Conservation (phyloP, 1,140 invertebrate species). For the Bilobella aurantiaca region DNA sequence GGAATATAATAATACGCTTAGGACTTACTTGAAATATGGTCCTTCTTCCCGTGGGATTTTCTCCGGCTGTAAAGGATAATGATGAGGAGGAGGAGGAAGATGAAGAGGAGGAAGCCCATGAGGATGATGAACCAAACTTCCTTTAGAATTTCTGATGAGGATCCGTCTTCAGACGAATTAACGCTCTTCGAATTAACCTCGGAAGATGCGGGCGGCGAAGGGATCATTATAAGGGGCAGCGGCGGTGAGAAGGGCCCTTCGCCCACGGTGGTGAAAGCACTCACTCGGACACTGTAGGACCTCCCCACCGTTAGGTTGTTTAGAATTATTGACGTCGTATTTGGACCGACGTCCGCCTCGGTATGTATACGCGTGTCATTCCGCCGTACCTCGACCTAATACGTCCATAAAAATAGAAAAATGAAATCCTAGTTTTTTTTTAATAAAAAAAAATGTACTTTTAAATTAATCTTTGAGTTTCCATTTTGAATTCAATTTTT, state of each 20-base stretch:
- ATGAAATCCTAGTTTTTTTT: too few relatives aligned
- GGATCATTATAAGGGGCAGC: conserved; percentile 52
- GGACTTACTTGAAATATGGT: conserved; percentile 36
- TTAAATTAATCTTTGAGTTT: too few relatives aligned
- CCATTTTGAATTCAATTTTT: too few relatives aligned
- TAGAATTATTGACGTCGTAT: conserved; percentile 59
- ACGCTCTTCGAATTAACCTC: background rate
- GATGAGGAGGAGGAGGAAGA: conserved; percentile 54
- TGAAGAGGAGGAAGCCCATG: conserved; percentile 57
- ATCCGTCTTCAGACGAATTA: conserved; percentile 26
- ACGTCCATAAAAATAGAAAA: too few relatives aligned
- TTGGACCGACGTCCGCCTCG: conserved; percentile 61
- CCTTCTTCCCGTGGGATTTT: conserved; percentile 37
- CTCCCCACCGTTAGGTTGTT: conserved; percentile 59
- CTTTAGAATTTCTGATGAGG: conserved; percentile 44
- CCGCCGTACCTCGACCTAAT: conserved; percentile 57
- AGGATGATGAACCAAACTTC: conserved; percentile 68
- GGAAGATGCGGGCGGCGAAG: conserved; percentile 23
- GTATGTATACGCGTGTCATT: conserved; percentile 52
- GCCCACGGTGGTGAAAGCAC: conserved; percentile 59
- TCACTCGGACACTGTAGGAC: conserved; percentile 60
- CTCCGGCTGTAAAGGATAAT: conserved; percentile 53
- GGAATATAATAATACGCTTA: conserved; percentile 4
- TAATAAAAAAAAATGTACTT: too few relatives aligned
- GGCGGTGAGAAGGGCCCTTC: conserved; percentile 56